Evolutionary conservation across 2,888 invertebrate species (phyloP), one percentile per base, ranked within the genome.

Genomic region (Tinea semifulvella): DNA sequence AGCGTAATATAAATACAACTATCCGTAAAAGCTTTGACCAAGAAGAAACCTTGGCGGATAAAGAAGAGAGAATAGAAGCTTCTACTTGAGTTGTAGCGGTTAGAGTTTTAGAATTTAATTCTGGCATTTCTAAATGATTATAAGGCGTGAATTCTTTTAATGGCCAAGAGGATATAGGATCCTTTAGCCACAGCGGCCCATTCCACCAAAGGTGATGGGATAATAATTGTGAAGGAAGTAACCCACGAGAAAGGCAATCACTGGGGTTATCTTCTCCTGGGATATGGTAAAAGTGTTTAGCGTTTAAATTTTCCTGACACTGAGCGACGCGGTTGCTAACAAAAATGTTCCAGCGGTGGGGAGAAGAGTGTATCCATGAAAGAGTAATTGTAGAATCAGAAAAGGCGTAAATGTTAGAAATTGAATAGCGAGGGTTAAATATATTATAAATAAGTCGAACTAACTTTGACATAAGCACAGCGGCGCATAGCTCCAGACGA

Each of bases 311-410:
- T 10, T 2, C 27, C 10, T 44, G 44, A 38, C 39, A 40, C 11
- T 22, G 25, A 16, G 27, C 10, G 2, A 44, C 28, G 14, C 47
- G 31, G 13, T 47, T 47, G 6, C 46, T 27, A 6, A 50, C 46
- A 36, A 49, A 50, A n/a, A 44, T 47, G 16, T 47, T 46, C 45
- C 47, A 49, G 7, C 46, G 35, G 18, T 39, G 44, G 7, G 49
- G 48, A 2, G 45, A 47, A 4, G 46, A 45, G n/a, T 49, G 44
- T 22, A 49, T 50, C 49, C 50, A 49, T 20, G 28, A 26, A 6
- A 50, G 46, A 1, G 45, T 40, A 7, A 50, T 45, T 5, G 44
- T 44, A n/a, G 14, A 16, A 20, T 44, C 44, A n/a, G 36, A 17
- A 14, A 44, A 45, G 7, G 45, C 45, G 8, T 8, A 45, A 8